A percentile compares a stretch with the other conserved stretches of the same genome.
These are phyloP conservation scores for Harpagoxenus sublaevis DNA, from an alignment of 2,888 invertebrate genomes.

Conservation along the genomic window DNA sequence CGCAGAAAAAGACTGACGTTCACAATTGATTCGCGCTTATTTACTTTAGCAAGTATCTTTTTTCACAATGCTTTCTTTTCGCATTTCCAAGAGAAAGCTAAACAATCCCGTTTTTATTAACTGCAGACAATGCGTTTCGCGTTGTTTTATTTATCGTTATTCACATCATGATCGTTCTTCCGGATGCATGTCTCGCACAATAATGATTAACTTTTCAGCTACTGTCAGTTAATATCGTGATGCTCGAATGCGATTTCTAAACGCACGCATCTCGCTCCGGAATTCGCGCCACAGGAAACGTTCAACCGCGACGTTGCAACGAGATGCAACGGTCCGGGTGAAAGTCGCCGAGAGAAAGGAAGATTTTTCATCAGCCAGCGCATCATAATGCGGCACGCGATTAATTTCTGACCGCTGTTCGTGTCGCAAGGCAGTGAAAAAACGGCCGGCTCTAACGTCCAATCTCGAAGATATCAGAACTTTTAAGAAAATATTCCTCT, in stretches of 20 bases:
- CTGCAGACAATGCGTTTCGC: not conserved
- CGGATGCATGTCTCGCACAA: not conserved
- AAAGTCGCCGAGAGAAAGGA: conserved; percentile 52
- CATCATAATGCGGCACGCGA: conserved; percentile 42
- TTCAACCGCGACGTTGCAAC: not conserved
- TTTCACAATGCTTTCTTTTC: not conserved
- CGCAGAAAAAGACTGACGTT: not conserved
- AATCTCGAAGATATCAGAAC: not conserved
- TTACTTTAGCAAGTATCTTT: not conserved
- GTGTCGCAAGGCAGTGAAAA: not conserved
- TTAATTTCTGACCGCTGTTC: conserved; percentile 29
- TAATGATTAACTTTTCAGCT: not conserved
- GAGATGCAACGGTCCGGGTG: conserved; percentile 43
- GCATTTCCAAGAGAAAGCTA: not conserved
- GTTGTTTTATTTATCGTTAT: not conserved
- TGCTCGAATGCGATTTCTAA: conserved; percentile 28
- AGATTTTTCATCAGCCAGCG: conserved; percentile 27
- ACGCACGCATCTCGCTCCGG: conserved; percentile 18
- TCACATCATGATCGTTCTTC: not conserved
- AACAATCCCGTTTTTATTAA: conserved; percentile 3
- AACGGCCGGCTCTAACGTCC: not conserved
- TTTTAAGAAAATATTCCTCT: not conserved
- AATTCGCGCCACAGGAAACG: conserved; percentile 9
- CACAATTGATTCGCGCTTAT: not conserved
- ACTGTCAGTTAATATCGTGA: conserved; percentile 13